Conservation (phyloP, 2,113 vertebrate genomes). For the Podarcis cretensis region DNA sequence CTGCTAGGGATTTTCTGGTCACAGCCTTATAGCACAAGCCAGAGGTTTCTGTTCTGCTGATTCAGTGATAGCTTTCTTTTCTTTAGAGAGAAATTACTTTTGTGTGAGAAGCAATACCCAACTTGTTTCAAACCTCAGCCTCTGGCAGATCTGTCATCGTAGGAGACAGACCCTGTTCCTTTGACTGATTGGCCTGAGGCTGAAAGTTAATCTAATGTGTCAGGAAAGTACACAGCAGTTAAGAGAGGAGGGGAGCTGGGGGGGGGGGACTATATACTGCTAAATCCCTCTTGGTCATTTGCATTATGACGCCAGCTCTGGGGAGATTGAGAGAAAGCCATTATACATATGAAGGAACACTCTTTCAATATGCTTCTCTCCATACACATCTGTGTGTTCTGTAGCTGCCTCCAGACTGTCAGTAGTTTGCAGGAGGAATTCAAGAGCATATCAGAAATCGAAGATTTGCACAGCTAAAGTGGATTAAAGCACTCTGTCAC, state of each 20-base stretch:
- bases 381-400: too few relatives aligned
- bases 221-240: slow-evolving; percentile 72
- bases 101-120: slow-evolving; percentile 76
- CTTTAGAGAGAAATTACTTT: slow-evolving; percentile 76
- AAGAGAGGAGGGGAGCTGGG: slow-evolving; percentile 34
- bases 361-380: too few relatives aligned
- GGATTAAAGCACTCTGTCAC: slow-evolving; percentile 29
- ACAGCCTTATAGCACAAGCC: slow-evolving; percentile 68
- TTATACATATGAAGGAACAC: too few relatives aligned
- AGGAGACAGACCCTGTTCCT: slow-evolving; percentile 80
- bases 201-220: slow-evolving; percentile 82
- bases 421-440: too few relatives aligned
- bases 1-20: slow-evolving; percentile 70
- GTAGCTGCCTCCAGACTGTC: too few relatives aligned
- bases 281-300: slow-evolving; percentile 58
- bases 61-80: slow-evolving; percentile 75
- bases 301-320: slow-evolving; percentile 25
- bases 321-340: too few relatives aligned
- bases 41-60: slow-evolving; percentile 68
- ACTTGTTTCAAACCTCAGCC: slow-evolving; percentile 78
- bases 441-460: too few relatives aligned
- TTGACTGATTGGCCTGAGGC: slow-evolving; percentile 80
- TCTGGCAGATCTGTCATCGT: slow-evolving; percentile 80
- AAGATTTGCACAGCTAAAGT: too few relatives aligned
- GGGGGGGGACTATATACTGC: slow-evolving; percentile 30